Percentiles rank a stretch among this genome's conserved stretches.
These are phyloP conservation scores for Probaryconus sp. DNA, from an alignment of 1,140 invertebrate species.

Conservation along the genomic window DNA sequence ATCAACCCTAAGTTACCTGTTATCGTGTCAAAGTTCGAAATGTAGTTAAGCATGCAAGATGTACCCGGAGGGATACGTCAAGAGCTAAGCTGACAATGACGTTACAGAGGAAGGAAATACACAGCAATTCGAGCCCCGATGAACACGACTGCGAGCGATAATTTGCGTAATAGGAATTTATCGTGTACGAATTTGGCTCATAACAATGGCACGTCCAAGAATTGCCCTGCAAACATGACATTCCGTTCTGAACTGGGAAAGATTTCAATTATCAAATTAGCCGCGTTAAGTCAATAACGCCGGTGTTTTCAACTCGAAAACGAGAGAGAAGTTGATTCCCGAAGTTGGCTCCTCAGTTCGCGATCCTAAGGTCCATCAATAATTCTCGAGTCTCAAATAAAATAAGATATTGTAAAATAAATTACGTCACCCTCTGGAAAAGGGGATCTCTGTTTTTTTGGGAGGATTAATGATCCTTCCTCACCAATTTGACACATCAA, in stretches of 20 bases:
- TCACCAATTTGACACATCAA: constrained; percentile 12
- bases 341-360: no score
- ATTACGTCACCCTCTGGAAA: no score
- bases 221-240: constrained; percentile 23
- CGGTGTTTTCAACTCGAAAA: neutral
- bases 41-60: constrained; percentile 55
- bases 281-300: neutral
- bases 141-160: constrained; percentile 54
- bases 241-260: constrained; percentile 4
- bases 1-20: constrained; percentile 54
- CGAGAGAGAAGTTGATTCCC: neutral
- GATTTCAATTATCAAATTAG: constrained; percentile 34
- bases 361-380: no score
- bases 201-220: constrained; percentile 34
- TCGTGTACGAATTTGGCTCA: constrained; percentile 22
- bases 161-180: constrained; percentile 55
- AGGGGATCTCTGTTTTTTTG: no score
- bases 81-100: constrained; percentile 58
- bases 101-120: constrained; percentile 55
- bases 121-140: constrained; percentile 47
- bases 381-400: no score
- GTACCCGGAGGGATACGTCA: constrained; percentile 54
- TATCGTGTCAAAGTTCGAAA: constrained; percentile 58
- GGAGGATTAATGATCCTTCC: neutral
- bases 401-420: no score